A percentile compares a stretch with the other conserved stretches of the same genome.
These are phyloP conservation scores for Ameiurus melas DNA, from an alignment of 2,113 vertebrate genomes.

Conservation along the genomic window DNA sequence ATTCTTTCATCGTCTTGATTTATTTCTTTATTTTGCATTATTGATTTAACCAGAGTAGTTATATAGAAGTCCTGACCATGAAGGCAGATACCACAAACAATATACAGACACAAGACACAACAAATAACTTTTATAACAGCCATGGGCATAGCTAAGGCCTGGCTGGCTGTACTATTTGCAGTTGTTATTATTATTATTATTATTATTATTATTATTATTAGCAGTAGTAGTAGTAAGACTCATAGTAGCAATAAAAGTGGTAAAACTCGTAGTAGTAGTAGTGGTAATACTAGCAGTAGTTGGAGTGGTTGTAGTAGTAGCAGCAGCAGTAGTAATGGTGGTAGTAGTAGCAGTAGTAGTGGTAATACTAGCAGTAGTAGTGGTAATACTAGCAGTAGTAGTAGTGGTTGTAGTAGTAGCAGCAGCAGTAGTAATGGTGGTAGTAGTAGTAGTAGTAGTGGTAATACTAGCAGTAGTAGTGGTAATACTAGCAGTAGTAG, in stretches of 20 bases:
- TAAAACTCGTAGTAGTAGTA: neutral
- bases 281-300: too few species aligned
- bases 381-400: neutral
- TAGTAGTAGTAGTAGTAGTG: neutral
- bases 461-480: neutral
- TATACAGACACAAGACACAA: neutral
- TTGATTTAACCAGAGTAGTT: neutral
- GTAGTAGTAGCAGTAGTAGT: neutral
- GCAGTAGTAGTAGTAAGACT: neutral
- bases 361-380: too few species aligned
- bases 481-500: too few species aligned
- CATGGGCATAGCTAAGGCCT: neutral
- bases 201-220: neutral
- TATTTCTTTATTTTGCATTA: neutral
- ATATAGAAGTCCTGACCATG: neutral
- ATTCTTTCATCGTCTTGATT: conserved; percentile 39
- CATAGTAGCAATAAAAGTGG: too few species aligned
- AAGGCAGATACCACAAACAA: neutral
- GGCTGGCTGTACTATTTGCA: too few species aligned
- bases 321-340: too few species aligned
- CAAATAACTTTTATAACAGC: neutral
- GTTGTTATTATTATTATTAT: too few species aligned
- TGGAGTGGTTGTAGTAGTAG: too few species aligned
- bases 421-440: neutral
- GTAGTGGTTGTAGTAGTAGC: neutral